Percentiles rank a stretch among this genome's conserved stretches.
Conservation (phyloP, 2,888 invertebrate genomes). For the Aspidapion aeneum region DNA sequence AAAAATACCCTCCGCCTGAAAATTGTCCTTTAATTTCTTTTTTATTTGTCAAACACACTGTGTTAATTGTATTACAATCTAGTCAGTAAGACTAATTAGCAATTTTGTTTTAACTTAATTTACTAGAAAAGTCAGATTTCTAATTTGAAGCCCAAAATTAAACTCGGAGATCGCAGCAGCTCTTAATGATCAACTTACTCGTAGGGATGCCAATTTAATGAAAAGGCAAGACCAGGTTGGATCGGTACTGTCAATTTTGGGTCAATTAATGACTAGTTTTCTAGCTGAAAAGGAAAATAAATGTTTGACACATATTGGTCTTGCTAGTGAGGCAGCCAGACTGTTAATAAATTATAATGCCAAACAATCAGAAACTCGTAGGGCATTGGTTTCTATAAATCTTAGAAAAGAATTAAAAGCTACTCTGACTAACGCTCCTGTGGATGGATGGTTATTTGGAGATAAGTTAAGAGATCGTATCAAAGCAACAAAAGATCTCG, state of each 20-base stretch:
- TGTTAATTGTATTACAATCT: too few relatives aligned
- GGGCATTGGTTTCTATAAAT: slow-evolving; percentile 8
- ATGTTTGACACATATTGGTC: neutral
- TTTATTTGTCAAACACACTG: too few relatives aligned
- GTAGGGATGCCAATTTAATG: neutral
- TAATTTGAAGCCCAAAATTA: neutral
- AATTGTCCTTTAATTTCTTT: neutral
- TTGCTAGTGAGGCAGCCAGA: neutral
- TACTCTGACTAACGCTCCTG: slow-evolving; percentile 10
- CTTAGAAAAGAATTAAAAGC: slow-evolving; percentile 18
- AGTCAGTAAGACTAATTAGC: too few relatives aligned
- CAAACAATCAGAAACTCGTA: slow-evolving; percentile 7
- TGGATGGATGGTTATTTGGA: slow-evolving; percentile 20
- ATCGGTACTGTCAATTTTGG: neutral
- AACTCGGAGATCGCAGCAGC: neutral
- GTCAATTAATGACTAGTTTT: neutral
- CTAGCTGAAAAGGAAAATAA: neutral
- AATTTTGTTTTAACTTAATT: too few relatives aligned
- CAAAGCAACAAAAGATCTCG: slow-evolving; percentile 11
- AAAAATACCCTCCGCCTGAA: neutral
- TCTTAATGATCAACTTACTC: neutral
- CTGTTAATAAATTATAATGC: slow-evolving; percentile 13
- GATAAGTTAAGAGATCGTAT: slow-evolving; percentile 16
- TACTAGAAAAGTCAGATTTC: too few relatives aligned
- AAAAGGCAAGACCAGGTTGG: neutral